Base-by-base conservation (phyloP, 2,888 invertebrate species). In the Stenurella melanura region DNA sequence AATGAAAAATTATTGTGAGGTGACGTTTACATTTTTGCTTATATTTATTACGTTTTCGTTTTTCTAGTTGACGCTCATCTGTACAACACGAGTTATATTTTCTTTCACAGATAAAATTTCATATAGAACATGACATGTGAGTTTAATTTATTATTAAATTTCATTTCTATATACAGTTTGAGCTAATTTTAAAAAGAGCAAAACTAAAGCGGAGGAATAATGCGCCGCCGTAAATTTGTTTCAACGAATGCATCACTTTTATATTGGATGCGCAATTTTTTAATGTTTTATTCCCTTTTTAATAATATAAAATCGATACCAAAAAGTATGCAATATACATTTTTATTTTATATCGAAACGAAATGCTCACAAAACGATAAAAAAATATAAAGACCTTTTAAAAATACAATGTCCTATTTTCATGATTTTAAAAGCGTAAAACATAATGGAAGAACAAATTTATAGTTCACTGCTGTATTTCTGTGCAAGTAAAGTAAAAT, bases 1-100 rank as follows among this genome's bases (percentile, higher is more conserved):
- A 84, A 84, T 85, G 85, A 85, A 85, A 86, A 86, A 86, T 85
- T 85, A 85, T 85, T 84, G 83, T 79, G 83, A 84, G 83, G 83
- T 84, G 84, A 84, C 83, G 80, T 82, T 83, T 81, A 83, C 84
- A 82, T 84, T 84, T 83, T 82, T 81, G 82, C 82, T 83, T 80
- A 78, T 84, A 85, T 84, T 84, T 84, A 83, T 85, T 83, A 78
- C 83, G 74, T 78, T 77, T 82, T 78, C 79, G 80, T 81, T 79
- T 82, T 82, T 78, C 77, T 71, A 71, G 70, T 60, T 61, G 71
- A 54, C 77, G 73, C 61, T 68, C 75, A 66, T 69, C 73, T 19
- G 63, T 21, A 72, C 70, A 73, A 71, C 68, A 50, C 68, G 61
- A 67, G 73, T 71, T 74, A 75, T 72, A 68, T 81, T 80, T 83